These are phyloP conservation scores for Luffia ferchaultella DNA, from an alignment of 2,888 invertebrate genomes.

Conservation along the genomic window DNA sequence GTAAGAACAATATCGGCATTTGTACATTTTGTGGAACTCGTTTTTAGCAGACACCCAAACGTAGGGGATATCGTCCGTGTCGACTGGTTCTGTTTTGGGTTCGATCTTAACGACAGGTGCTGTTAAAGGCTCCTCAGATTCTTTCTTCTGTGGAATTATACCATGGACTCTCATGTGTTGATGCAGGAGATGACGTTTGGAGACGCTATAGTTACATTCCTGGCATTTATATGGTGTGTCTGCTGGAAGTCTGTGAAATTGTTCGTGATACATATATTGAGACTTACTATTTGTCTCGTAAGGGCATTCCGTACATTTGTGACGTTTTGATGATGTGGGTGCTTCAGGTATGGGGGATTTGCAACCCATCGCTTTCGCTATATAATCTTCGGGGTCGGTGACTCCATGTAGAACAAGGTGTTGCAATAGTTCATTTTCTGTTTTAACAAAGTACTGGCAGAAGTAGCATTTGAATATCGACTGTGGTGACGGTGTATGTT, in stretches of 20 bases:
- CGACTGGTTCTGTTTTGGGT: conserved; percentile 22
- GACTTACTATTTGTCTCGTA: conserved; percentile 87
- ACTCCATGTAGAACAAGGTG: conserved; percentile 74
- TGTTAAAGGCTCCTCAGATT: conserved; percentile 41
- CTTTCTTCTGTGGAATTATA: conserved; percentile 50
- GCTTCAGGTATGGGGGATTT: conserved; percentile 32
- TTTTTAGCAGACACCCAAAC: conserved; percentile 81
- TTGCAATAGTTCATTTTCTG: conserved; percentile 72
- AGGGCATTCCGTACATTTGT: conserved; percentile 82
- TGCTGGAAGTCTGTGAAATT: conserved; percentile 77
- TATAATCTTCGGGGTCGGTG: conserved; percentile 65
- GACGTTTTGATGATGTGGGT: conserved; percentile 62
- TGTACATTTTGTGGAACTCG: conserved; percentile 81
- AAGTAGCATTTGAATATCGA: conserved; percentile 81
- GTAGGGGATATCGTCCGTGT: conserved; percentile 70
- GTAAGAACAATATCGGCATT: conserved; percentile 86
- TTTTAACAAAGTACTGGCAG: conserved; percentile 81
- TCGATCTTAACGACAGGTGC: conserved; percentile 25
- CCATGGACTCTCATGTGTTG: conserved; percentile 84
- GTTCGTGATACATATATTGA: conserved; percentile 86
- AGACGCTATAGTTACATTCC: conserved; percentile 84
- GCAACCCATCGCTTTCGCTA: conserved; percentile 48
- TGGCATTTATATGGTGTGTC: conserved; percentile 82
- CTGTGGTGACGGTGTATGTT: conserved; percentile 73
- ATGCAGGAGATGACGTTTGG: conserved; percentile 80